Conservation (phyloP, 2,888 invertebrate genomes). For the Clitarchus hookeri region DNA sequence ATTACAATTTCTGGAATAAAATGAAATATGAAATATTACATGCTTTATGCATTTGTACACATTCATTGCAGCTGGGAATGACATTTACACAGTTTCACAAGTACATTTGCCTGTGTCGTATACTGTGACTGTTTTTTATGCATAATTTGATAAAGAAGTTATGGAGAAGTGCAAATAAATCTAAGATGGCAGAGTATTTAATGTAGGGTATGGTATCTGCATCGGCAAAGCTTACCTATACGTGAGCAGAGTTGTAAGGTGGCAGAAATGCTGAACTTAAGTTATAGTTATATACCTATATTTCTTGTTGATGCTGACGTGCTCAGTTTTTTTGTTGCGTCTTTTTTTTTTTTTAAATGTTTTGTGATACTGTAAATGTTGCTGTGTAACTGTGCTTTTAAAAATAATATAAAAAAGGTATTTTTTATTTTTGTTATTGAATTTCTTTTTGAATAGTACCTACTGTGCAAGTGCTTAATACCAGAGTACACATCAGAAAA, state of each 20-base stretch:
- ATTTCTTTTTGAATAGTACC: not conserved
- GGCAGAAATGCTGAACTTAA: not conserved
- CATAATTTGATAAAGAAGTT: no score
- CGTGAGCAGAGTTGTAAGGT: not conserved
- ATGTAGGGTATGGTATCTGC: not conserved
- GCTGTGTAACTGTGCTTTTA: not conserved
- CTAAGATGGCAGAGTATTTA: no score
- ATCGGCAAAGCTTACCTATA: not conserved
- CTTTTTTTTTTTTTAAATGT: not conserved
- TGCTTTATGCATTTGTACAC: no score
- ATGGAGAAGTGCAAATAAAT: no score
- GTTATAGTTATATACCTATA: not conserved
- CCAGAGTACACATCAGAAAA: not conserved
- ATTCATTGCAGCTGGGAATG: no score
- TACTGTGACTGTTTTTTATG: no score
- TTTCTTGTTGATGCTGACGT: not conserved
- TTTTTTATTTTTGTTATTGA: conserved; percentile 14
- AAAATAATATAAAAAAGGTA: not conserved
- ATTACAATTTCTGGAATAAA: no score
- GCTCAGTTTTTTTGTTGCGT: not conserved
- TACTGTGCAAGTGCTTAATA: not conserved
- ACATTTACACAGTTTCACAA: no score
- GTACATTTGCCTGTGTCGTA: no score
- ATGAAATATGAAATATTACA: no score
- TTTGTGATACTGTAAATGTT: not conserved